These are phyloP conservation scores for Meganola albula DNA, from an alignment of 2,888 invertebrate genomes.

Conservation along the genomic window DNA sequence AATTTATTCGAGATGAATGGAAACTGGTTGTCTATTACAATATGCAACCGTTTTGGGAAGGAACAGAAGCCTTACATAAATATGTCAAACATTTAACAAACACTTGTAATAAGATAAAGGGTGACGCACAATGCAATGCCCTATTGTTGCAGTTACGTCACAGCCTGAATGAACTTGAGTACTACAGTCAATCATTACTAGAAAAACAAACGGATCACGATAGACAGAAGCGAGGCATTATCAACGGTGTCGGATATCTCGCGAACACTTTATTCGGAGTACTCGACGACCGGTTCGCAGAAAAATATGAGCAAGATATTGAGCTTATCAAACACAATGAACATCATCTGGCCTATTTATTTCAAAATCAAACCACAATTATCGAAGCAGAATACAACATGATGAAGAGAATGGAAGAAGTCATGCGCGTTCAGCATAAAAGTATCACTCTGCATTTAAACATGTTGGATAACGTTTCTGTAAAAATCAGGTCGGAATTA, in stretches of 20 bases:
- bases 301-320: background rate
- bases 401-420: constrained; percentile 11
- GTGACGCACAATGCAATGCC: background rate
- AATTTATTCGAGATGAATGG: background rate
- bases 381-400: constrained; percentile 21
- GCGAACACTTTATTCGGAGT: constrained; percentile 9
- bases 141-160: constrained; percentile 2
- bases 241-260: constrained; percentile 10
- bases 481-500: background rate
- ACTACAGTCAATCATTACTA: constrained; percentile 14
- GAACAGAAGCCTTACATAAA: background rate
- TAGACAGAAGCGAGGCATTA: constrained; percentile 1
- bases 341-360: background rate
- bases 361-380: constrained; percentile 15
- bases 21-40: background rate
- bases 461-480: background rate
- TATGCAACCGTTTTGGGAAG: background rate
- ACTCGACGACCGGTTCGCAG: background rate
- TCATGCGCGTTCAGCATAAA: constrained; percentile 13
- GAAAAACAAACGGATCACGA: constrained; percentile 7
- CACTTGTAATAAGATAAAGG: background rate
- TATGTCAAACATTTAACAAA: background rate
- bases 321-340: background rate
- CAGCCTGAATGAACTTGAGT: constrained; percentile 9
- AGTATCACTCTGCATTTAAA: constrained; percentile 8